Evolutionary conservation across 1,140 invertebrate species (phyloP), one percentile per base, ranked within the genome.

Genomic region (Cotesia glomerata): DNA sequence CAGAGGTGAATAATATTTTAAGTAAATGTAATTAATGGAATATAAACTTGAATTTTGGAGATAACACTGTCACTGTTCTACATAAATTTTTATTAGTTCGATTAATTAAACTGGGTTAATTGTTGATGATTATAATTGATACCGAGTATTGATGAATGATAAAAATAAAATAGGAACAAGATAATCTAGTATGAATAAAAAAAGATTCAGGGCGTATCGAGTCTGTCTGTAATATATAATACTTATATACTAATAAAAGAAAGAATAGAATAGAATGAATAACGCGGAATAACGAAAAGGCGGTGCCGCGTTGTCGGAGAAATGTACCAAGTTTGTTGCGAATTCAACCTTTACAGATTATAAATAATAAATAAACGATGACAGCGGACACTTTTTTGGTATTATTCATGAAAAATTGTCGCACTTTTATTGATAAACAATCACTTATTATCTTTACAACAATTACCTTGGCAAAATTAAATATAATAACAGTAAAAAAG

Each of bases 251-350:
- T 7, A 58, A 34, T 5, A 13, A 49, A 64, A 35, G 26, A 71
- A 64, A 62, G 35, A 52, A 66, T 58, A 59, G 18, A 34, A 70
- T 71, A 1, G 26, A 26, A 26, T 26, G 26, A 26, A 26, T 26
- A 26, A 26, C 26, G 26, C 26, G 1, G 61, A 74, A 74, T 70
- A 74, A 70, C 63, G 67, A 74, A 74, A 74, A 74, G 73, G 73
- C 73, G 73, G 73, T 74, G 73, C 69, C 73, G 73, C 69, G 69
- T 66, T 65, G 61, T 71, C 49, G 51, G 52, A n/a, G 0, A 54
- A 52, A 51, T 26, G 11, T 14, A 36, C 8, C 39, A 11, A 45
- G 39, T 26, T 34, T 1, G 39, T 45, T 9, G 7, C 8, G 3
- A 34, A 26, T 26, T 34, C 4, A 34, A 61, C 11, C 11, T 61